phyloP scores from a whole-genome alignment of 2,888 invertebrate species.

The Trisateles emortualis region DNA sequence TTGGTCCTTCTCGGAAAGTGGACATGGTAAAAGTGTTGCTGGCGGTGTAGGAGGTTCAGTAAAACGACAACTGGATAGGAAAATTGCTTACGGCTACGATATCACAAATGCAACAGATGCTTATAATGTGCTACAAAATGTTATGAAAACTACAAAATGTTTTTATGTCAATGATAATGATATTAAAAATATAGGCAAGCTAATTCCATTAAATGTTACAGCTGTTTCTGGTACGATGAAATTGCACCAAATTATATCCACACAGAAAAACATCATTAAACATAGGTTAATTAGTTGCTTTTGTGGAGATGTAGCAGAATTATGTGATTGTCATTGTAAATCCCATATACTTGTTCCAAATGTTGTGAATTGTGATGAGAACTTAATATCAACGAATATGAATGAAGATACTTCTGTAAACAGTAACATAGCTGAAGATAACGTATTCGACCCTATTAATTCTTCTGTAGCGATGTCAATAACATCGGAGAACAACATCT shows the following conservation, averaged over 20 bases:
- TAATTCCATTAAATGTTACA: neutral
- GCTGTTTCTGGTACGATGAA: neutral
- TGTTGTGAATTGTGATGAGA: neutral
- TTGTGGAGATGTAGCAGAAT: neutral
- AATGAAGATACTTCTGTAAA: neutral
- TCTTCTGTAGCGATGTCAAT: no score
- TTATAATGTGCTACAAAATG: neutral
- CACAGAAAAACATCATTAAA: neutral
- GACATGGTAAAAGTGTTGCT: neutral
- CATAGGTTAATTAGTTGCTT: neutral
- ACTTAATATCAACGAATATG: neutral
- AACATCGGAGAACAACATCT: no score
- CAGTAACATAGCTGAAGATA: no score
- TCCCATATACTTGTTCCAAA: neutral
- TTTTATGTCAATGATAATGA: neutral
- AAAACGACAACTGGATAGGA: neutral
- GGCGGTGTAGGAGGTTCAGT: neutral
- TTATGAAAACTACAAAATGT: neutral
- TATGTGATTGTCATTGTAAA: neutral
- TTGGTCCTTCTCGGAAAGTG: constrained; percentile 1
- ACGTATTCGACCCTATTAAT: no score
- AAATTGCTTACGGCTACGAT: neutral
- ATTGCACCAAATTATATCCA: neutral
- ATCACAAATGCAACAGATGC: neutral
- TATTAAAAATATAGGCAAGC: neutral